phyloP scores from a whole-genome alignment of 2,113 vertebrate species.

The Pelmatolapia mariae region DNA sequence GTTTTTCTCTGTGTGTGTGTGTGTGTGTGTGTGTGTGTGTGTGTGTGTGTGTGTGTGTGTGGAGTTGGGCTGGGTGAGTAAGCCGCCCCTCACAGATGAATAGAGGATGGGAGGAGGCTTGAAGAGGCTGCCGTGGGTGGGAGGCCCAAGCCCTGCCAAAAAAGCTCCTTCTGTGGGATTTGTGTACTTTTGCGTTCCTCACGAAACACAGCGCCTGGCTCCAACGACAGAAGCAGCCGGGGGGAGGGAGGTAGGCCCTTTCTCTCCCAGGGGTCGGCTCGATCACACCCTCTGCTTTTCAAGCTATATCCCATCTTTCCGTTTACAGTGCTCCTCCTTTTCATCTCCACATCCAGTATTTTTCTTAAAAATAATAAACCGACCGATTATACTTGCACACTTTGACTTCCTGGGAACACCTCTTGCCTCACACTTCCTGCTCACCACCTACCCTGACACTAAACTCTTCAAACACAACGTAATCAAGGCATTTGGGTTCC shows the following conservation, averaged over 20 bases:
- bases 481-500: background rate
- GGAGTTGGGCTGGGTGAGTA: constrained; percentile 70
- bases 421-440: background rate
- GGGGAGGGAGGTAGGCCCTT: constrained; percentile 36
- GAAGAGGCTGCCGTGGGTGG: constrained; percentile 73
- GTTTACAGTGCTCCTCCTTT: constrained; percentile 3
- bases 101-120: constrained; percentile 84
- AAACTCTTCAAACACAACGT: background rate
- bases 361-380: background rate
- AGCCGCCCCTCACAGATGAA: constrained; percentile 78
- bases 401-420: background rate
- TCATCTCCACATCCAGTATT: background rate
- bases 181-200: constrained; percentile 74
- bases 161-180: constrained; percentile 81
- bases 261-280: constrained; percentile 47
- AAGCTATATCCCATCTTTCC: constrained; percentile 16
- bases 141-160: constrained; percentile 70
- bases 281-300: constrained; percentile 16
- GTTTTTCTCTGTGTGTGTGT: background rate
- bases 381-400: background rate
- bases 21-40: background rate
- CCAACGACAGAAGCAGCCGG: constrained; percentile 55
- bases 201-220: constrained; percentile 56
- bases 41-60: background rate
- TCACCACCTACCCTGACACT: background rate